Evolutionary conservation across 2,113 vertebrate species (phyloP).

Genomic region (Ginglymostoma cirratum): DNA sequence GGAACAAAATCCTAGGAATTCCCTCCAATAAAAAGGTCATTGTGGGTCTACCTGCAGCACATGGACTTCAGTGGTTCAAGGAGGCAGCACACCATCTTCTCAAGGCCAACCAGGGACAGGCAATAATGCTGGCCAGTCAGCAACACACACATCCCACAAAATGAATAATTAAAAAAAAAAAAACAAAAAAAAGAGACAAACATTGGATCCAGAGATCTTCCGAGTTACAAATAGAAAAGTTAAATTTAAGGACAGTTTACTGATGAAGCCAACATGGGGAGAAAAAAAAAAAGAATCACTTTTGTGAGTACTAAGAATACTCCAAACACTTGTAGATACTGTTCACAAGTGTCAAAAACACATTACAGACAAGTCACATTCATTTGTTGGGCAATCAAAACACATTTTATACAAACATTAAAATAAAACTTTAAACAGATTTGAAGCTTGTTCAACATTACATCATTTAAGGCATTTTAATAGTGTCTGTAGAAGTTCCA

Average conservation of each 20-base stretch:
- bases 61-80: too few species aligned
- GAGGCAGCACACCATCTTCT: too few species aligned
- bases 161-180: background rate
- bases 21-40: too few species aligned
- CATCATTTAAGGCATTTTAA: background rate
- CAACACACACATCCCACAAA: too few species aligned
- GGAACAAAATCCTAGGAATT: too few species aligned
- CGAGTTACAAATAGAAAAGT: background rate
- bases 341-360: background rate
- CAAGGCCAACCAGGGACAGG: too few species aligned
- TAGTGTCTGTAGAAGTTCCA: background rate
- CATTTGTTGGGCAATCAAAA: background rate
- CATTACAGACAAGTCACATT: background rate
- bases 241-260: background rate
- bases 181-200: background rate
- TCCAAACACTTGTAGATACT: background rate
- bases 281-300: background rate
- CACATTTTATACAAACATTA: background rate
- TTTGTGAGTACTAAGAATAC: background rate
- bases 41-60: too few species aligned
- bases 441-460: background rate
- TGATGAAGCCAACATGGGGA: background rate
- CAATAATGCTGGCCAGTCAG: too few species aligned
- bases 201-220: background rate
- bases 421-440: background rate